phyloP scores from a whole-genome alignment of 2,113 vertebrate species.

The Chrysemys picta region DNA sequence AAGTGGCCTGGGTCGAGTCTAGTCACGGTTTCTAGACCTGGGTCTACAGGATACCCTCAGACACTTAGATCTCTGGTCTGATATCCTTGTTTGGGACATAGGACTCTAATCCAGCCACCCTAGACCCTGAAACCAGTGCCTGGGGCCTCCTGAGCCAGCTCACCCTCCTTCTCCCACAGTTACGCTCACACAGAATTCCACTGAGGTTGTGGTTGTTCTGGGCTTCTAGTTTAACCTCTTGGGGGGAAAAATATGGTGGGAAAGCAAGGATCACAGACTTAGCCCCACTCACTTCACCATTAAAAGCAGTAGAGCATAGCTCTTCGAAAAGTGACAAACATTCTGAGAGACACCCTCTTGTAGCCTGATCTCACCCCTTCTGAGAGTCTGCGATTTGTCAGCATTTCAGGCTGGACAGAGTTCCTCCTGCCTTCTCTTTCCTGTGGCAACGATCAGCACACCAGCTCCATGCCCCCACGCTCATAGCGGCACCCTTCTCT shows the following conservation, averaged over 20 bases:
- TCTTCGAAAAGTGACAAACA: neutral
- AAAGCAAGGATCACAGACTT: neutral
- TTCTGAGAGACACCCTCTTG: neutral
- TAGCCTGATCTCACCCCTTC: neutral
- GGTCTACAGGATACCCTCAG: rapidly evolving
- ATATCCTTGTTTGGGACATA: neutral
- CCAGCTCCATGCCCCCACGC: neutral
- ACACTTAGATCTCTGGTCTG: rapidly evolving
- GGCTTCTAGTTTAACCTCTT: neutral
- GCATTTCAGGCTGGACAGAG: neutral
- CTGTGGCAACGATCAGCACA: neutral
- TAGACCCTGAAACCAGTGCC: neutral
- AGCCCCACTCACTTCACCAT: neutral
- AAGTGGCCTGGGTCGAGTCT: neutral
- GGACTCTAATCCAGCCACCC: neutral
- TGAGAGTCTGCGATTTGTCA: neutral
- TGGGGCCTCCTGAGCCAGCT: neutral
- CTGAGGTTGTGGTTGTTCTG: neutral
- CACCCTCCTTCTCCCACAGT: too few species aligned
- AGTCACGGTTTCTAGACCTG: neutral
- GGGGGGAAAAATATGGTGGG: neutral
- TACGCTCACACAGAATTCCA: neutral
- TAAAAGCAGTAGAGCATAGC: too few species aligned
- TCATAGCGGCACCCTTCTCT: rapidly evolving
- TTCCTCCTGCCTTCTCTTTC: neutral